These are phyloP conservation scores for Megalops cyprinoides DNA, from an alignment of 2,797 vertebrate genomes.

Conservation along the genomic window DNA sequence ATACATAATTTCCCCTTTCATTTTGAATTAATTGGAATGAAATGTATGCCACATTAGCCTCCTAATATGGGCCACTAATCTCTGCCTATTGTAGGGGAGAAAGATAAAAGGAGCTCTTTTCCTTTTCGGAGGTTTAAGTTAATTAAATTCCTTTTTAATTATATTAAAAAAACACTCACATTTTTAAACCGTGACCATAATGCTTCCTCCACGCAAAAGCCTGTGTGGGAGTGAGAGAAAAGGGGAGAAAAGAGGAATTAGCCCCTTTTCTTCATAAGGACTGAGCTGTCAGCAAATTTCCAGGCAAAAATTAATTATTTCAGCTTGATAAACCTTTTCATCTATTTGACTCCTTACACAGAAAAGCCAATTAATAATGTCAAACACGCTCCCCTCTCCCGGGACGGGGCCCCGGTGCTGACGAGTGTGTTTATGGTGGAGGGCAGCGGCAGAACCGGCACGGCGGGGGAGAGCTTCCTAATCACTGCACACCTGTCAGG, in stretches of 20 bases:
- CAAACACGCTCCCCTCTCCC: constrained; percentile 92
- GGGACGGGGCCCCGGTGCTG: constrained; percentile 82
- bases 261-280: constrained; percentile 81
- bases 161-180: constrained; percentile 86
- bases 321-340: constrained; percentile 99
- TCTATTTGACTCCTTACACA: constrained; percentile 97
- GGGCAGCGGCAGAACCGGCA: constrained; percentile 74
- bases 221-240: constrained; percentile 52
- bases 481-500: constrained; percentile 95
- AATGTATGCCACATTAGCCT: constrained; percentile 91
- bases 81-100: constrained; percentile 84
- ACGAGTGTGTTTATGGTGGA: constrained; percentile 94
- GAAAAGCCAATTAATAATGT: constrained; percentile 99
- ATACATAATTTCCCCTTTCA: constrained; percentile 87
- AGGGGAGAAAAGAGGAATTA: constrained; percentile 71
- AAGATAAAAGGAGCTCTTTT: constrained; percentile 86
- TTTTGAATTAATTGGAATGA: constrained; percentile 96
- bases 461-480: constrained; percentile 74
- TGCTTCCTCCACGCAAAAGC: constrained; percentile 64
- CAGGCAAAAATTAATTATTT: constrained; percentile 97
- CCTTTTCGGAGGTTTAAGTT: constrained; percentile 88
- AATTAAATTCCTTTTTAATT: constrained; percentile 97
- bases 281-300: constrained; percentile 98
- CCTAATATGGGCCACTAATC: constrained; percentile 88
- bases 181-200: constrained; percentile 79